Conservation (phyloP, 2,888 invertebrate species). For the Electrophaes corylata region DNA sequence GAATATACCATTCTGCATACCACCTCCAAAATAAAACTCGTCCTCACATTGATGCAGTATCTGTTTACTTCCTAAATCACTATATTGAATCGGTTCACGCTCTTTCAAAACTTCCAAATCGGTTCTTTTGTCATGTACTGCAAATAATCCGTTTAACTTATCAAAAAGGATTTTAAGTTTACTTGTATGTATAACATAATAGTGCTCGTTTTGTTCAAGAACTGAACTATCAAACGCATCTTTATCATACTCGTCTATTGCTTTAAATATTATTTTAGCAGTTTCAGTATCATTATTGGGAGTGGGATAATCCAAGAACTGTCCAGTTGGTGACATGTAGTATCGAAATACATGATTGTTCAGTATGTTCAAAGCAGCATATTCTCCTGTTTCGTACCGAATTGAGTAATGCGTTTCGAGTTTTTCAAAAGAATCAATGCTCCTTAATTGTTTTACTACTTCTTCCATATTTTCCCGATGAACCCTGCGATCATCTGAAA, state of each 20-base stretch:
- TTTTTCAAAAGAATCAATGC: conserved; percentile 58
- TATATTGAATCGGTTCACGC: conserved; percentile 56
- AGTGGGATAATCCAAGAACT: conserved; percentile 66
- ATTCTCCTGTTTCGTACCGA: conserved; percentile 60
- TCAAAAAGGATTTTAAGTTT: conserved; percentile 64
- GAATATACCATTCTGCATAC: conserved; percentile 78
- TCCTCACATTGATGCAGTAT: conserved; percentile 55
- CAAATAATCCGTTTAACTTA: conserved; percentile 62
- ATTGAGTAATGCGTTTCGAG: conserved; percentile 55
- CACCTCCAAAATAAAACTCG: conserved; percentile 75
- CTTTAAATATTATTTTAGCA: conserved; percentile 66
- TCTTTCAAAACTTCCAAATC: conserved; percentile 66
- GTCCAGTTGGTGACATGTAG: conserved; percentile 68
- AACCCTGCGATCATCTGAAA: no score
- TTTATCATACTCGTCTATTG: conserved; percentile 59
- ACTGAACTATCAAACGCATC: conserved; percentile 59
- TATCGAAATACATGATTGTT: conserved; percentile 72
- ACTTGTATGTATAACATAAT: conserved; percentile 58
- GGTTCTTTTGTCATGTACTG: conserved; percentile 59
- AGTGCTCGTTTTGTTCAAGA: conserved; percentile 47
- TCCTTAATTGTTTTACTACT: conserved; percentile 44
- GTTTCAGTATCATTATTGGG: conserved; percentile 62
- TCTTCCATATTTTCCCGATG: no score
- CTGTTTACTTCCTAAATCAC: conserved; percentile 54
- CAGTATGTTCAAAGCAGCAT: conserved; percentile 61